Base-by-base conservation (phyloP, 2,113 vertebrate species). In the Piprites chloris region DNA sequence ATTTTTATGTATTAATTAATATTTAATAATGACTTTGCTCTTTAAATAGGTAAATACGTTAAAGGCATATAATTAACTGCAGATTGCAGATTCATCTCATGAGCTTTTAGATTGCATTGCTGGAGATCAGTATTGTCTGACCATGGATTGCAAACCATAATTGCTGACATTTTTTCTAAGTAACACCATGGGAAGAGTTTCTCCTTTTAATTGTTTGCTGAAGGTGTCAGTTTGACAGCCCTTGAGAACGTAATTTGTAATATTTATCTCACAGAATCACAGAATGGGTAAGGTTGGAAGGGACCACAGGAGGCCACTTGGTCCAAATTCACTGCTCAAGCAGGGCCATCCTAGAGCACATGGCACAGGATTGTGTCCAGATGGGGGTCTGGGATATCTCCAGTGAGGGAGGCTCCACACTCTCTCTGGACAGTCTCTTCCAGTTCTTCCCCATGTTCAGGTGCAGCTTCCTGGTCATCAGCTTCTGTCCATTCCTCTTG, bases 31-130 rank as follows among this genome's bases (percentile, higher is more conserved):
- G 96, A 96, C 93, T 93, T 97, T 96, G 95, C 85, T 96, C 63
- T 93, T 96, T 89, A 90, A 96, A 97, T 78, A 97, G 95, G 91
- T 96, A 97, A 97, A 97, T 96, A 98, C 95, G 82, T 91, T 95
- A 78, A 89, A 96, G 73, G 78, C 93, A 95, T 89, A 79, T 94
- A 90, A 88, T 87, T 95, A 97, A 62, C 76, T 85, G 56, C 75
- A 89, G 80, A 53, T 97, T 74, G 91, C 75, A 89, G 80, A 53
- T 97, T 77, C 93, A 87, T 90, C 55, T 90, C 77, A 87, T 19
- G 84, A 93, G 90, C 82, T 95, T 98, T 93, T 85, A 94, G 94
- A 93, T 85, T 81, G 89, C 87, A 96, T 94, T 14, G 21, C 63
- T 80, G 90, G 88, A 97, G 88, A 97, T 94, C 82, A 95, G 87